Conservation (phyloP, 2,113 vertebrate species). For the Camelus dromedarius region DNA sequence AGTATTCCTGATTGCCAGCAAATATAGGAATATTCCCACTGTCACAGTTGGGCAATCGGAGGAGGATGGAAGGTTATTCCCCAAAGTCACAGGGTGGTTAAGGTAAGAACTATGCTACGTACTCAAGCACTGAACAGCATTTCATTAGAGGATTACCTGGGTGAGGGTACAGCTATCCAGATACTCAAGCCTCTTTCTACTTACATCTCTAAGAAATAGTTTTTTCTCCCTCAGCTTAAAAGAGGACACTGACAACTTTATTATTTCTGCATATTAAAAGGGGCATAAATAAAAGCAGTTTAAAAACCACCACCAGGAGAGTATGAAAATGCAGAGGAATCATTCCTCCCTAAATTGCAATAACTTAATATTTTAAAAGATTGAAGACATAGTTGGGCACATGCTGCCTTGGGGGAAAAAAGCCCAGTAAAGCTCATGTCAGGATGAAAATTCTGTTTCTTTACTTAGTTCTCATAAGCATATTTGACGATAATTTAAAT, state of each 20-base stretch:
- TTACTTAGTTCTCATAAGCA: constrained; percentile 58
- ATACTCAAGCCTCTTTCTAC: background rate
- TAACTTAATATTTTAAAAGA: background rate
- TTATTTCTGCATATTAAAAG: constrained; percentile 15
- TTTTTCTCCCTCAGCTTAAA: background rate
- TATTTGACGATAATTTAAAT: constrained; percentile 73
- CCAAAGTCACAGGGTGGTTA: background rate
- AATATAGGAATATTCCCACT: background rate
- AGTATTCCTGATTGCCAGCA: background rate
- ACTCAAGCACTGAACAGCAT: background rate
- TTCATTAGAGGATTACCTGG: background rate
- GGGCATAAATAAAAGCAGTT: background rate
- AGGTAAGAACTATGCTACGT: background rate
- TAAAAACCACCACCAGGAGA: background rate
- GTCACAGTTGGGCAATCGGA: background rate
- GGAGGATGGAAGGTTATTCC: background rate
- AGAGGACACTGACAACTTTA: background rate
- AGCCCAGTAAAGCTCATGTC: background rate
- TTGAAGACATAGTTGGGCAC: background rate
- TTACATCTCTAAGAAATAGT: background rate
- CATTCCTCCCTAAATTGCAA: background rate
- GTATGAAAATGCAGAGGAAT: background rate
- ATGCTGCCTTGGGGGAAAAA: background rate
- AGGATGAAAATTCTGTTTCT: constrained; percentile 50
- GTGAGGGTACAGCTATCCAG: background rate